A percentile compares a stretch with the other conserved stretches of the same genome.
Conservation (phyloP, 2,888 invertebrate genomes). For the Lucinisca nassula region DNA sequence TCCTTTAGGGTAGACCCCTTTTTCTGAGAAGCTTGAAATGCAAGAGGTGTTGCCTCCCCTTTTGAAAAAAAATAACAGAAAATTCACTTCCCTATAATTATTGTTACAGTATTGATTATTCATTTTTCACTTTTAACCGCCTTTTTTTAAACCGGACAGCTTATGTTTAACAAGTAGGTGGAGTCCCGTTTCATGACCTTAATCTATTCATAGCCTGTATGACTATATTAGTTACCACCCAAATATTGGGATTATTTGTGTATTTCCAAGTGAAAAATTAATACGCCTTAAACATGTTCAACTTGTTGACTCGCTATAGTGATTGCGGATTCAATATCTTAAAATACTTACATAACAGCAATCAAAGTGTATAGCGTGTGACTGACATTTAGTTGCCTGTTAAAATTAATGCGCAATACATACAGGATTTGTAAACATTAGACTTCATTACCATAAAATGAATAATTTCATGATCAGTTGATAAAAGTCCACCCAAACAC, state of each 20-base stretch:
- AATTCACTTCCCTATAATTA: neutral
- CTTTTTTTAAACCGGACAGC: neutral
- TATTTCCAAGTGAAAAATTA: neutral
- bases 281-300: neutral
- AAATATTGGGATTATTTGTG: neutral
- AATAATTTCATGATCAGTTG: neutral
- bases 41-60: no score
- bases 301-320: neutral
- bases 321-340: neutral
- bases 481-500: neutral
- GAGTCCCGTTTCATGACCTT: neutral
- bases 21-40: no score
- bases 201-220: neutral
- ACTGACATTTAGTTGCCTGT: neutral
- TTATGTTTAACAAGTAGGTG: neutral
- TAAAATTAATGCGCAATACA: neutral
- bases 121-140: neutral
- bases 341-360: neutral
- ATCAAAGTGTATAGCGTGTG: neutral
- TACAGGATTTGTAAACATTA: neutral
- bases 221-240: conserved; percentile 15
- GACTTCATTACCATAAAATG: neutral
- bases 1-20: no score
- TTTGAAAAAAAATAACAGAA: no score
- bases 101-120: neutral